phyloP scores from a whole-genome alignment of 1,140 invertebrate genomes.

The Brachionus koreanus region DNA sequence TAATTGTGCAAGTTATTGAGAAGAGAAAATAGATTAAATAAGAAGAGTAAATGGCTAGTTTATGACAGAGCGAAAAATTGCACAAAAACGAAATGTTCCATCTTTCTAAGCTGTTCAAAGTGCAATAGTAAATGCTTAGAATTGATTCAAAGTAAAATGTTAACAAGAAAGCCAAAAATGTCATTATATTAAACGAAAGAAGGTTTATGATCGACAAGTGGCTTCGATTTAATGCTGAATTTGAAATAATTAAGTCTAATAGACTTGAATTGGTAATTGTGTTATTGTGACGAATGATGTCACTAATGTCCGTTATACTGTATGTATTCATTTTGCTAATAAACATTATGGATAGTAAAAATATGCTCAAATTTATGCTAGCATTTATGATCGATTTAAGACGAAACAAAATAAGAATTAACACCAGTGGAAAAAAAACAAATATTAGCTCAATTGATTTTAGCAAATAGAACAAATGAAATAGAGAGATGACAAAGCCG shows the following conservation, averaged over 20 bases:
- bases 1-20: neutral
- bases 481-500: neutral
- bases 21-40: slow-evolving; percentile 14
- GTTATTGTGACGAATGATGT: neutral
- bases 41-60: neutral
- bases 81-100: slow-evolving; percentile 41
- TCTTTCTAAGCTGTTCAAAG: slow-evolving; percentile 11
- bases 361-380: neutral
- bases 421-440: neutral
- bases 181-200: neutral
- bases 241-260: neutral
- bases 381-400: neutral
- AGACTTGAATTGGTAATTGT: neutral
- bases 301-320: neutral
- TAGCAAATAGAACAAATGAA: slow-evolving; percentile 12
- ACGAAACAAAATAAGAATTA: slow-evolving; percentile 14
- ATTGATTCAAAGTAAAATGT: slow-evolving; percentile 25
- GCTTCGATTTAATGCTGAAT: neutral
- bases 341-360: neutral
- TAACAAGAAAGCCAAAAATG: neutral
- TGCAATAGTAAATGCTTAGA: slow-evolving; percentile 5
- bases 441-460: slow-evolving; percentile 23
- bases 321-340: slow-evolving; percentile 4
- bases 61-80: neutral
- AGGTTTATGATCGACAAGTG: slow-evolving; percentile 1